Conservation (phyloP, 2,888 invertebrate species). For the Drosophila melanosoma region DNA sequence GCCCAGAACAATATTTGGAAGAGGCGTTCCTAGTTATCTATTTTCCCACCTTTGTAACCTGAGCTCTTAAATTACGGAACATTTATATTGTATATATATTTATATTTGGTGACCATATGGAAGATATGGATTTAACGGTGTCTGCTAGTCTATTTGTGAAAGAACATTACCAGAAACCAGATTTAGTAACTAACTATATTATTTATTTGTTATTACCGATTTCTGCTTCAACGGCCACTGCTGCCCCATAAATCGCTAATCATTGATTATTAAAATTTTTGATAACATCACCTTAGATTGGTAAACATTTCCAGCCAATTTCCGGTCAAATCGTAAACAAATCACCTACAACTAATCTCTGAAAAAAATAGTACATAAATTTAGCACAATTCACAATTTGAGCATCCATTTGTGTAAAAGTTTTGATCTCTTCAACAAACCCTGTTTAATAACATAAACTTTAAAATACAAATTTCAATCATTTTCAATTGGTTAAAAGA, state of each 20-base stretch:
- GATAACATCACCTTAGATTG: not conserved
- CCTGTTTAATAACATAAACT: no score
- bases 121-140: not conserved
- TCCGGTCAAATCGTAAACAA: not conserved
- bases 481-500: not conserved
- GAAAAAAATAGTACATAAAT: not conserved
- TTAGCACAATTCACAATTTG: not conserved
- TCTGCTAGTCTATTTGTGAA: not conserved
- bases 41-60: not conserved
- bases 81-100: not conserved
- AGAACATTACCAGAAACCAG: not conserved
- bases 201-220: not conserved
- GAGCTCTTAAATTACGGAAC: not conserved
- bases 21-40: not conserved
- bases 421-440: not conserved
- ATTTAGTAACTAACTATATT: not conserved
- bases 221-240: not conserved
- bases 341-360: not conserved
- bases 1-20: not conserved
- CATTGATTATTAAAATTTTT: not conserved
- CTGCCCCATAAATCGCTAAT: not conserved
- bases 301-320: not conserved
- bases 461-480: not conserved
- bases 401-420: not conserved
- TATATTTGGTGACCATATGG: not conserved